Conservation (phyloP, 2,888 invertebrate species). For the Stenchaetothrips biformis region DNA sequence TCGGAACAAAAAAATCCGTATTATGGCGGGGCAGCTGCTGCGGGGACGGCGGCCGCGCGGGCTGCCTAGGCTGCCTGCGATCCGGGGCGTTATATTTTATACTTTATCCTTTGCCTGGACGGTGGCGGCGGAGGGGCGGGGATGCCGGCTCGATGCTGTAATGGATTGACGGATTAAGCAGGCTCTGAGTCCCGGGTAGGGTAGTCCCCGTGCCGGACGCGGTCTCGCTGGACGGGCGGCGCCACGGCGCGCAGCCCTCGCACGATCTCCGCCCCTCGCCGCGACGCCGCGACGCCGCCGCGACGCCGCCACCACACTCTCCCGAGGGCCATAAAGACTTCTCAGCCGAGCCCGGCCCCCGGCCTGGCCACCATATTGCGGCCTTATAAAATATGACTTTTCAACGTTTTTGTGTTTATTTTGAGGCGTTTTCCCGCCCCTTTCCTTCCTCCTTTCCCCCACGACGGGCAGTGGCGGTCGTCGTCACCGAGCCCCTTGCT, state of each 20-base stretch:
- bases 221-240: background rate
- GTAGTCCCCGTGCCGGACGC: background rate
- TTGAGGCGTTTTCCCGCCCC: background rate
- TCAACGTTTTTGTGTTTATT: conserved; percentile 24
- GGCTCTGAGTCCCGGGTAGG: background rate
- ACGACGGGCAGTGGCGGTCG: no score
- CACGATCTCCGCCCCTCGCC: background rate
- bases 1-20: background rate
- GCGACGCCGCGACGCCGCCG: no score
- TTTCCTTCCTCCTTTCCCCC: no score
- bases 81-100: conserved; percentile 23
- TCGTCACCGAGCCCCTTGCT: no score
- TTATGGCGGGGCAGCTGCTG: conserved; percentile 19
- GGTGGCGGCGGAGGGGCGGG: background rate
- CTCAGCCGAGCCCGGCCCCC: background rate
- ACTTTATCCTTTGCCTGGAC: background rate
- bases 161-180: conserved; percentile 22
- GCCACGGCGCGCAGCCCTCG: background rate
- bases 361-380: conserved; percentile 14
- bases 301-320: conserved; percentile 10
- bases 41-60: background rate
- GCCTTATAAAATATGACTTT: conserved; percentile 25
- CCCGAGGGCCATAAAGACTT: conserved; percentile 22
- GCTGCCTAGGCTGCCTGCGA: background rate
- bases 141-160: background rate